These are phyloP conservation scores for Rapana venosa DNA, from an alignment of 2,888 invertebrate genomes.

Conservation along the genomic window DNA sequence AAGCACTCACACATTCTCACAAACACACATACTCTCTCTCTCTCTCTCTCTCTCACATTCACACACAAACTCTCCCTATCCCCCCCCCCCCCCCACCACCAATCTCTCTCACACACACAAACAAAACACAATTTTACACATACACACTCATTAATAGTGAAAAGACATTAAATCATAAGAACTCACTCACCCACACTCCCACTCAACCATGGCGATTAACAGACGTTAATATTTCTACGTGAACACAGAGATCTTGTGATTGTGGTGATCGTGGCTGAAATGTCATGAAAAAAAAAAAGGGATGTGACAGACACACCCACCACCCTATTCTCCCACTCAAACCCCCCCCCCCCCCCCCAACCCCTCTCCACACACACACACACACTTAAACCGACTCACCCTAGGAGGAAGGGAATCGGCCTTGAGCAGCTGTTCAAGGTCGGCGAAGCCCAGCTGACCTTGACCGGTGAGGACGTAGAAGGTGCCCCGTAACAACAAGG, in stretches of 20 bases:
- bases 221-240: too few species aligned
- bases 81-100: not conserved
- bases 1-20: not conserved
- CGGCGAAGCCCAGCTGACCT: conserved; percentile 73
- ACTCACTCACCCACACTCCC: too few species aligned
- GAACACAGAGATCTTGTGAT: too few species aligned
- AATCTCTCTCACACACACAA: conserved; percentile 37
- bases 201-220: too few species aligned
- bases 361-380: not conserved
- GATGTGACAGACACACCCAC: too few species aligned
- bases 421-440: conserved; percentile 81
- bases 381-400: conserved; percentile 16
- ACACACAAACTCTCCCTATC: not conserved
- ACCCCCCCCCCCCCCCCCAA: too few species aligned
- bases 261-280: too few species aligned
- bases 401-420: not conserved
- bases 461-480: conserved; percentile 88
- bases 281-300: too few species aligned
- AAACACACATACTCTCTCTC: not conserved
- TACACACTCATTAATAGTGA: too few species aligned
- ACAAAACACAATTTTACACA: too few species aligned
- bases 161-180: too few species aligned
- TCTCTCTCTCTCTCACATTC: not conserved
- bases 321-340: not conserved
- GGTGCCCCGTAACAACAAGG: conserved; percentile 89